These are phyloP conservation scores for Sardinella longiceps DNA, from an alignment of 2,797 vertebrate genomes.

Conservation along the genomic window DNA sequence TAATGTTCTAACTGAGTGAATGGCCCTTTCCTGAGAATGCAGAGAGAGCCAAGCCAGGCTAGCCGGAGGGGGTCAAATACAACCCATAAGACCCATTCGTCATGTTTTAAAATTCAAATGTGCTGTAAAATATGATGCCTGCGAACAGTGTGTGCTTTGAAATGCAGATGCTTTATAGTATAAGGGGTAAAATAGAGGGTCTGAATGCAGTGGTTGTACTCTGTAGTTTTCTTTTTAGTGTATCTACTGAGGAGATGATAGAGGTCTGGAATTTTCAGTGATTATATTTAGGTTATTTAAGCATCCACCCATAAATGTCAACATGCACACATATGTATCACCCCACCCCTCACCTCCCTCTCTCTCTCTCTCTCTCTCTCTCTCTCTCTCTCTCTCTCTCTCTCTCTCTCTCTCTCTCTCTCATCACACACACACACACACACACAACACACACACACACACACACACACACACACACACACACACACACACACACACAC, in stretches of 20 bases:
- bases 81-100: background rate
- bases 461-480: conserved; percentile 1
- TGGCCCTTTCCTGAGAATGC: conserved; percentile 21
- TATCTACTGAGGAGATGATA: background rate
- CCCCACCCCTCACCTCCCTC: background rate
- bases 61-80: background rate
- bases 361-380: too few species aligned
- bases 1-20: conserved; percentile 33
- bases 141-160: background rate
- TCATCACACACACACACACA: background rate
- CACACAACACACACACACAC: background rate
- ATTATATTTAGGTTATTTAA: too few species aligned
- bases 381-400: too few species aligned
- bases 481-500: background rate
- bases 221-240: background rate
- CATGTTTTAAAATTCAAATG: background rate
- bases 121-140: background rate
- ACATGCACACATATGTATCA: too few species aligned
- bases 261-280: background rate
- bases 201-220: background rate
- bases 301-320: too few species aligned
- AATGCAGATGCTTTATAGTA: background rate
- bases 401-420: too few species aligned
- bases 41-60: conserved; percentile 30
- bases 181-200: background rate